Evolutionary conservation across 1,140 invertebrate genomes (phyloP), one percentile per base, ranked within the genome.

Genomic region (Drosophila prosaltans): DNA sequence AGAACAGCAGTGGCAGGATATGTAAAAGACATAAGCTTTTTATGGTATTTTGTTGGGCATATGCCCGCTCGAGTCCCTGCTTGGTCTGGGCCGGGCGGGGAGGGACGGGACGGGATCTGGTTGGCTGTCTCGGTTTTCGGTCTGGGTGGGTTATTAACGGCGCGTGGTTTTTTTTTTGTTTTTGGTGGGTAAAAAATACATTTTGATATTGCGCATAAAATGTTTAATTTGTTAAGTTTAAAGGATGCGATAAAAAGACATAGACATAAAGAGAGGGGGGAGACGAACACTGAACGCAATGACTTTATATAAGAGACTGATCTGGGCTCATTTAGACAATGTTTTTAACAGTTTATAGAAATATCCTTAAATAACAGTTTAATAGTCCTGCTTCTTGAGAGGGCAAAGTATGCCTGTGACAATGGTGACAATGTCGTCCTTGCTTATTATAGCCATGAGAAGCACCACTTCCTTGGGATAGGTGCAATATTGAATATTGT

Each of bases 1-100:
- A 16, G 16, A 21, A 7, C n/a, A 10, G 16, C 7, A 21, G 16
- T 1, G 6, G 60, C 51, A 74, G 72, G 72, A 83, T 83, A 76
- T 72, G 72, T 54, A 66, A 77, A 73, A 57, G 69, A 86, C 75
- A 86, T 86, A 80, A 80, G 84, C 84, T 70, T 81, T 89, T 89
- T 88, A 88, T 69, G 65, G 66, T 69, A 76, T 51, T 72, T 71
- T 70, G 63, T 71, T 48, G 8, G 60, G 63, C 70, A 62, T 43
- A 55, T 41, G 43, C 16, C 45, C 45, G 43, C 16, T 16, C 45
- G 24, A 24, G 21, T 51, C 21, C 24, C 2, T 21, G 43, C 43
- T 16, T 8, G 45, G 45, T 9, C 9, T 51, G 21, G 6, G 7
- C 6, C 32, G 32, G 32, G 1, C 32, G 61, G 54, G 75, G 62